Conservation (phyloP, 2,113 vertebrate species). For the Brienomyrus longianalis region DNA sequence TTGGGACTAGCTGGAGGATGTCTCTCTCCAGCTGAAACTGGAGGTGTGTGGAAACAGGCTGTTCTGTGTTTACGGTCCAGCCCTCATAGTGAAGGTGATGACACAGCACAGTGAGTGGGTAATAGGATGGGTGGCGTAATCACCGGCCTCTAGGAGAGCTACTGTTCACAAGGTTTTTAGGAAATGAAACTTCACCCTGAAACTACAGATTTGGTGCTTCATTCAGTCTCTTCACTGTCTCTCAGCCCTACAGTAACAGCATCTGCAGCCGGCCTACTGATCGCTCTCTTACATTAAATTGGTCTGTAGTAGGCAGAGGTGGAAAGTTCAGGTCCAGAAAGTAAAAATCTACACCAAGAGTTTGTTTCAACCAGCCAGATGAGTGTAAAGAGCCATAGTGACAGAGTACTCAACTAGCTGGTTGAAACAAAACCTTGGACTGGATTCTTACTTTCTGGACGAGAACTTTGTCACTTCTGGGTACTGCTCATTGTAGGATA, state of each 20-base stretch:
- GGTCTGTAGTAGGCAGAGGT: background rate
- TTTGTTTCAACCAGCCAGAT: no score
- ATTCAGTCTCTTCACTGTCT: background rate
- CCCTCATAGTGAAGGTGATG: background rate
- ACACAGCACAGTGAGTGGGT: background rate
- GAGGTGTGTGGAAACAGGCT: background rate
- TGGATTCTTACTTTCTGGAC: no score
- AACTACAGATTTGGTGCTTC: background rate
- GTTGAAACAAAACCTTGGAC: no score
- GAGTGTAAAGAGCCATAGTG: no score
- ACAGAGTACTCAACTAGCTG: no score
- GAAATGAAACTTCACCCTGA: background rate
- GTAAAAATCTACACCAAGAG: no score
- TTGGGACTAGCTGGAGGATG: background rate
- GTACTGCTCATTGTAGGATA: background rate
- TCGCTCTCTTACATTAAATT: background rate
- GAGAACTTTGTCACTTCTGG: no score
- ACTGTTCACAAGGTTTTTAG: background rate
- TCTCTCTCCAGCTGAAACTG: background rate
- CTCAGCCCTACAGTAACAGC: background rate
- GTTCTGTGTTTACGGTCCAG: background rate
- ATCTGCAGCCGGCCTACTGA: background rate
- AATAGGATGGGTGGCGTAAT: background rate
- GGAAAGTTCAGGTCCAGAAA: no score
- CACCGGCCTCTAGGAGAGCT: background rate